Evolutionary conservation across 2,888 invertebrate genomes (phyloP).

Genomic region (Hyposoter dolosus): DNA sequence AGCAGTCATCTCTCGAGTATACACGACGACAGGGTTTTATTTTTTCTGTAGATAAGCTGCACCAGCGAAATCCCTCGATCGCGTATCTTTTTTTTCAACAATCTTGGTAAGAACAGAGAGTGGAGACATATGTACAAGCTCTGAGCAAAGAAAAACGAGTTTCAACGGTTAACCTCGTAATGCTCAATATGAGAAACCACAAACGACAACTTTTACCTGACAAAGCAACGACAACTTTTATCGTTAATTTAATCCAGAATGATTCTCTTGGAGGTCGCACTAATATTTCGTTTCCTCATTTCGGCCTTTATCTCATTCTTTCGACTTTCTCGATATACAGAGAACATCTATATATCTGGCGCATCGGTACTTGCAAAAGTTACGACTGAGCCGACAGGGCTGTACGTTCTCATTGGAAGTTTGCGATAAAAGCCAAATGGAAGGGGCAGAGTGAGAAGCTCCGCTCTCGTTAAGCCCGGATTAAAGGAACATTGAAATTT

Average conservation of each 20-base stretch:
- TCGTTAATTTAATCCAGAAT: background rate
- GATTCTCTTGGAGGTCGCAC: background rate
- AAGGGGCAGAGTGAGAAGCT: background rate
- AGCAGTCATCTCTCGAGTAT: constrained; percentile 1
- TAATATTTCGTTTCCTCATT: constrained; percentile 1
- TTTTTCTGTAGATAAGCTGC: constrained; percentile 24
- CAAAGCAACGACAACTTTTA: background rate
- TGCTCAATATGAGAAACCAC: background rate
- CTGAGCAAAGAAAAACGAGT: background rate
- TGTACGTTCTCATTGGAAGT: constrained; percentile 34
- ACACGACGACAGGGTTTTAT: background rate
- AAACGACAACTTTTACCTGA: background rate
- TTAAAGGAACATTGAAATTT: constrained; percentile 51
- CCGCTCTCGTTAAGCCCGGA: constrained; percentile 27
- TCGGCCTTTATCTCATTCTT: constrained; percentile 10
- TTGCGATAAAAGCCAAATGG: constrained; percentile 10
- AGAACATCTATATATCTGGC: background rate
- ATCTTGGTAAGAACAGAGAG: background rate
- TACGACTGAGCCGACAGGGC: constrained; percentile 32
- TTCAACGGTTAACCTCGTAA: background rate
- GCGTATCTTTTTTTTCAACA: background rate
- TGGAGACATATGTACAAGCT: background rate
- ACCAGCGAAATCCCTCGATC: background rate
- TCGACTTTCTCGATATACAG: background rate
- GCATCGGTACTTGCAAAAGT: constrained; percentile 6